Evolutionary conservation across 2,797 vertebrate species (phyloP), one percentile per base, ranked within the genome.

Genomic region (Cuculus canorus): DNA sequence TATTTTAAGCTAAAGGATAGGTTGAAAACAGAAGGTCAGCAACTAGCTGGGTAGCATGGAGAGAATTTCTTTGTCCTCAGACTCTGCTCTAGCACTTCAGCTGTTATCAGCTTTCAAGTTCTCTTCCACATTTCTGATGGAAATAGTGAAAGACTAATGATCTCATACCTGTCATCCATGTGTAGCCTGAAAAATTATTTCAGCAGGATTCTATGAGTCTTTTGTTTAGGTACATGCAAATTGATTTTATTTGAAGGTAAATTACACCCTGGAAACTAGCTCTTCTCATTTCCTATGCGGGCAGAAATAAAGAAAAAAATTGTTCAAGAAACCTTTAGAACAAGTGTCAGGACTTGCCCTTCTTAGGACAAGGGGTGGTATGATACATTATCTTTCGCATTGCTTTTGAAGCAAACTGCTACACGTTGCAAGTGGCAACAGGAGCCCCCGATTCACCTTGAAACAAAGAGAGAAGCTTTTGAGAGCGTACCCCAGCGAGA

Each of bases 371-470:
- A 27, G 13, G 18, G 17, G 3, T 32, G 41, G 14, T 45, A 1
- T 10, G 19, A 16, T 11, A 18, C 14, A 32, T 61, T 57, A n/a
- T 19, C 28, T 28, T 68, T 30, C 56, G 11, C 21, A 14, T 5
- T 39, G 24, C 17, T 70, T 90, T 71, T 71, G 56, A 66, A 53
- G 16, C 25, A 69, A 79, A 47, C 18, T 59, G 43, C 56, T 72
- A 50, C 33, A 33, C 59, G 37, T 4, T 32, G 85, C 17, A 52
- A 64, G 56, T 17, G 24, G 28, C 56, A 69, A 60, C 33, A 68
- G 0, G 0, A 47, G 32, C 16, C 2, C 2, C 25, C 76, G n/a
- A 52, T 30, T 63, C 27, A 45, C 9, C 30, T 27, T 45, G 25
- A 63, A 65, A 43, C 7, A 70, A n/a, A 65, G 41, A 81, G 65